Conservation (phyloP, 2,888 invertebrate species). For the Melinopterus prodromus region DNA sequence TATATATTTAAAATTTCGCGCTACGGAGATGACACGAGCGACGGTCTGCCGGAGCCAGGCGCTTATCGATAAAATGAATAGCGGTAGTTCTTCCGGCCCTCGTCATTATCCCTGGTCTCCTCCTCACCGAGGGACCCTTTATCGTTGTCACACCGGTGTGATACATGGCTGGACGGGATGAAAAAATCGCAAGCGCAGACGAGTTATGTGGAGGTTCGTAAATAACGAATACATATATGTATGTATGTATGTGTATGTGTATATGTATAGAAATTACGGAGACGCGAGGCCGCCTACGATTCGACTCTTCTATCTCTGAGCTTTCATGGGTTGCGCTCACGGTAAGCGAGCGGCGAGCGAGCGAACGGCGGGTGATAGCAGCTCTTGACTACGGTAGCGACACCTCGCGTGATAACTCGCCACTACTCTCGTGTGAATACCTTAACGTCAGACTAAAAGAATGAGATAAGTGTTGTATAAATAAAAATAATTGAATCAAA, state of each 20-base stretch:
- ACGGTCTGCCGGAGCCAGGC: constrained; percentile 33
- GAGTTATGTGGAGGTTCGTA: constrained; percentile 48
- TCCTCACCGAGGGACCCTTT: constrained; percentile 48
- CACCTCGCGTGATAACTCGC: background rate
- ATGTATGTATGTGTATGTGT: background rate
- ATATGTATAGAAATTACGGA: constrained; percentile 45
- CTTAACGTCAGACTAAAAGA: background rate
- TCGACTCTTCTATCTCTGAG: background rate
- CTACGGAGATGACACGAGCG: constrained; percentile 41
- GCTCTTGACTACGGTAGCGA: background rate
- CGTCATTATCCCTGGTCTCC: constrained; percentile 47
- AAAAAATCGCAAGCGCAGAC: constrained; percentile 45
- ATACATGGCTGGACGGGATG: constrained; percentile 48
- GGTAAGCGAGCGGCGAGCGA: background rate
- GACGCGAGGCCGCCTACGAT: constrained; percentile 12
- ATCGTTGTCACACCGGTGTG: constrained; percentile 47
- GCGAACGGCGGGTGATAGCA: background rate
- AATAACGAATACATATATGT: constrained; percentile 45
- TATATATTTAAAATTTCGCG: constrained; percentile 40
- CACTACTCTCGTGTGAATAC: background rate
- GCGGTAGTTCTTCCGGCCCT: constrained; percentile 49
- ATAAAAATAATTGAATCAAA: background rate
- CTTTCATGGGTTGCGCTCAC: background rate
- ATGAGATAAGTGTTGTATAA: background rate
- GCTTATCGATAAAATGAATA: constrained; percentile 55